These are phyloP conservation scores for Festucalex cinctus DNA, from an alignment of 2,113 vertebrate species.

Conservation along the genomic window DNA sequence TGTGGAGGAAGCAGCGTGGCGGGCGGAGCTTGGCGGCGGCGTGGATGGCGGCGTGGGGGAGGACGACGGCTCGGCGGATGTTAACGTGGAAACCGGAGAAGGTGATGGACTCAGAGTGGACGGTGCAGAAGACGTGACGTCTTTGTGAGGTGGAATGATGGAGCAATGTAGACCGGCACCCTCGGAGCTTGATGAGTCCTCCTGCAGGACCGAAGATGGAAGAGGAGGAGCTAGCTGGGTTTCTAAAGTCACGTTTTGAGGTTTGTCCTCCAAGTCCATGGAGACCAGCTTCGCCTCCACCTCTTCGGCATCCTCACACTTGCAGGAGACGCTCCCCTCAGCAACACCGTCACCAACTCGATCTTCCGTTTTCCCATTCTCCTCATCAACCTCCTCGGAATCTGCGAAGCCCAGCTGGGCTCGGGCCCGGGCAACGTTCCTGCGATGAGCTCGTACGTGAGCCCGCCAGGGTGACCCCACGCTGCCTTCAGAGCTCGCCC, in stretches of 20 bases:
- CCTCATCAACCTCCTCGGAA: slow-evolving; percentile 78
- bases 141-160: slow-evolving; percentile 14
- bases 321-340: slow-evolving; percentile 5
- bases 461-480: slow-evolving; percentile 87
- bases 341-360: slow-evolving; percentile 19
- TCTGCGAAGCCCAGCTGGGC: slow-evolving; percentile 82
- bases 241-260: slow-evolving; percentile 12
- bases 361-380: slow-evolving; percentile 59
- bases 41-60: slow-evolving; percentile 27
- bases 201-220: slow-evolving; percentile 21
- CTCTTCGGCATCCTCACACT: slow-evolving; percentile 57
- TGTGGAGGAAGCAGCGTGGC: slow-evolving; percentile 19
- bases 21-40: slow-evolving; percentile 11
- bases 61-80: slow-evolving; percentile 5
- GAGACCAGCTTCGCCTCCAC: slow-evolving; percentile 78
- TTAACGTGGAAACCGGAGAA: slow-evolving; percentile 60
- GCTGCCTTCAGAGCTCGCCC: slow-evolving; percentile 63
- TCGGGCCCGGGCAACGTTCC: slow-evolving; percentile 79
- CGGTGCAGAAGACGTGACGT: slow-evolving; percentile 33
- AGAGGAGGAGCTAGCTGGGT: slow-evolving; percentile 26
- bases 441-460: slow-evolving; percentile 86
- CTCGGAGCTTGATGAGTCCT: slow-evolving; percentile 62
- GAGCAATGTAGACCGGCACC: slow-evolving; percentile 48
- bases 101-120: slow-evolving; percentile 70
- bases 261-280: slow-evolving; percentile 66